Evolutionary conservation across 2,113 vertebrate genomes (phyloP), one percentile per base, ranked within the genome.

Genomic region (Myiozetetes cayanensis): DNA sequence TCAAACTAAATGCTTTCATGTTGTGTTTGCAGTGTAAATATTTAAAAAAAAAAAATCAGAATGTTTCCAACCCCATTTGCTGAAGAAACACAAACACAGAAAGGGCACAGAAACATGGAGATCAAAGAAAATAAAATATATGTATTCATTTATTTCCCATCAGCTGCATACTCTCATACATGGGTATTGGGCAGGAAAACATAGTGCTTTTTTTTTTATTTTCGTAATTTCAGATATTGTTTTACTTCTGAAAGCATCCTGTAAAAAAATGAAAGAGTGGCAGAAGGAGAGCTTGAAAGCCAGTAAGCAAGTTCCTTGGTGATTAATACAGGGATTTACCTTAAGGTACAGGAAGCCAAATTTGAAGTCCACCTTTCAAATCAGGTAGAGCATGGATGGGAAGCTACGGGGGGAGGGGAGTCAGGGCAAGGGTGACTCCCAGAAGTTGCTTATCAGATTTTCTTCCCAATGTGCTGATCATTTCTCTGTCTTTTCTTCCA

Each of bases 11-110:
- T 46, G 68, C 75, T 96, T 95, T 96, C 68, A 94, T 94, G 65
- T 90, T 72, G 7, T 87, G 52, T 94, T 93, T 96, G 65, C 52
- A 72, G 52, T 71, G 65, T 68, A 86, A 96, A 94, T 95, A 91
- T 66, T 68, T 11, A 70, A 88, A 79, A 59, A 79, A 83, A 25
- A 10, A 4, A 47, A 66, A 22, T 44, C 70, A 46, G 49, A 56
- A 35, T 39, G 35, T 72, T 89, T 61, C 52, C 49, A 80, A 49
- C 8, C 13, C 7, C n/a, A 9, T 61, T 84, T 91, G 27, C 61
- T 89, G 80, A 85, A 92, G 73, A 89, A 87, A 61, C 35, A 84
- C 77, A 92, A 92, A 71, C 76, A 94, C 52, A 74, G 47, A 71
- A 84, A 65, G 56, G 47, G 47, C 56, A 47, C 47, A 81, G n/a